Percentiles rank a stretch among this genome's conserved stretches.
phyloP scores from a whole-genome alignment of 2,888 invertebrate species.

The Drosophila meridiana region DNA sequence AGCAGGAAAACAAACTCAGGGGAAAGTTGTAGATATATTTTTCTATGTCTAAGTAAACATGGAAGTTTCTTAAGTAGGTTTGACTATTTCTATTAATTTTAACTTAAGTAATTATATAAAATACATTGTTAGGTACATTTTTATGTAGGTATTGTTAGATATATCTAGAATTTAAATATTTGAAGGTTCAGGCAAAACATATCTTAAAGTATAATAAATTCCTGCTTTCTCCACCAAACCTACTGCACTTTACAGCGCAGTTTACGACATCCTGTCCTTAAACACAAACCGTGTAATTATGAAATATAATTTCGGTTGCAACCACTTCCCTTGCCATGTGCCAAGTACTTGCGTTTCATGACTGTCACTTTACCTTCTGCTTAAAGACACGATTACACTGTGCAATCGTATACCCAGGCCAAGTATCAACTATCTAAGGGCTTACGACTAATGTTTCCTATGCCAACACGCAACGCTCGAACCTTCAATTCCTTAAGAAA shows the following conservation, averaged over 20 bases:
- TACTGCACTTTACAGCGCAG: not conserved
- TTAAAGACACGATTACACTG: constrained; percentile 40
- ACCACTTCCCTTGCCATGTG: constrained; percentile 12
- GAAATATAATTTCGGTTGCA: constrained; percentile 2
- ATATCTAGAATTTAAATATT: too few species aligned
- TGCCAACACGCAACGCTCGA: constrained; percentile 10
- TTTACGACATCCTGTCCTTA: not conserved
- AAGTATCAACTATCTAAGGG: constrained; percentile 56
- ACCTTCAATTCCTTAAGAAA: constrained; percentile 42
- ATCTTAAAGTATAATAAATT: too few species aligned
- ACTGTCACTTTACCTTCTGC: constrained; percentile 41
- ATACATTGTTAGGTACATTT: too few species aligned
- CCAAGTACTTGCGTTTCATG: constrained; percentile 28
- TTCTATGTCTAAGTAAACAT: not conserved
- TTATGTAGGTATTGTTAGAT: too few species aligned
- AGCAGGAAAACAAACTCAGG: not conserved
- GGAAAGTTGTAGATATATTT: not conserved
- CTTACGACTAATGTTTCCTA: constrained; percentile 31
- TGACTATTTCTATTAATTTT: too few species aligned
- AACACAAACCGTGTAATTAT: not conserved
- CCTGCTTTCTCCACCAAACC: too few species aligned
- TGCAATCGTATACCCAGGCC: constrained; percentile 56
- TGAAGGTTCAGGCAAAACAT: too few species aligned
- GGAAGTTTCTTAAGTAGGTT: not conserved
- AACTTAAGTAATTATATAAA: too few species aligned